phyloP scores from a whole-genome alignment of 1,140 invertebrate genomes.

The Charaxes varanes region DNA sequence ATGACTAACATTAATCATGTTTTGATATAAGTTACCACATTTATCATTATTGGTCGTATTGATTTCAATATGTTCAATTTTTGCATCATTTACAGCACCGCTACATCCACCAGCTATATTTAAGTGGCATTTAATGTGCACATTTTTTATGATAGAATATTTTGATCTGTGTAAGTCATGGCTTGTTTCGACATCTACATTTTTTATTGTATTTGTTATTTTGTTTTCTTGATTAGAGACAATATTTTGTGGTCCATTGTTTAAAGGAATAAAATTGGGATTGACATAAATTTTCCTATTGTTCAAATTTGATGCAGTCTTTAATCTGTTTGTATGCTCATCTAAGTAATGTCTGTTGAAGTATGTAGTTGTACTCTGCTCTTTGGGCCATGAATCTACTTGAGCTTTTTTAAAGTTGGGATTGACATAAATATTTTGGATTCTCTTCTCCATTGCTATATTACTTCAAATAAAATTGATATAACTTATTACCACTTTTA shows the following conservation, averaged over 20 bases:
- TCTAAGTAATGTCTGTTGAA: constrained; percentile 15
- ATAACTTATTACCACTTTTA: constrained; percentile 57
- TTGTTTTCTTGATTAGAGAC: not conserved
- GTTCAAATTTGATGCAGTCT: constrained; percentile 9
- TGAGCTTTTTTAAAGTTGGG: constrained; percentile 46
- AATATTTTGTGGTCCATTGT: not conserved
- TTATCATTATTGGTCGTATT: no score
- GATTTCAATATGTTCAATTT: no score
- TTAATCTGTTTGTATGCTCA: not conserved
- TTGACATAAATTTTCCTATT: constrained; percentile 54
- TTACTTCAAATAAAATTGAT: constrained; percentile 36
- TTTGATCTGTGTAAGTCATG: not conserved
- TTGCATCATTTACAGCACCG: no score
- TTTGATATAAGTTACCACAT: not conserved
- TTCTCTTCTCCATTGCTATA: constrained; percentile 24
- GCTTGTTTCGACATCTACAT: not conserved
- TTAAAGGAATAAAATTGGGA: constrained; percentile 44
- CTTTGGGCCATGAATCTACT: not conserved
- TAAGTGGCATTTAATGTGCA: no score
- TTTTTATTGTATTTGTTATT: not conserved
- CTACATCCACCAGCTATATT: no score
- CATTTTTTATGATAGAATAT: no score
- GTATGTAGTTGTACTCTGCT: constrained; percentile 11
- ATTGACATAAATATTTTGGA: constrained; percentile 49
- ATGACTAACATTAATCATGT: not conserved